A percentile compares a stretch with the other conserved stretches of the same genome.
Evolutionary conservation across 2,797 vertebrate species (phyloP).

Genomic region (Melopsittacus undulatus): DNA sequence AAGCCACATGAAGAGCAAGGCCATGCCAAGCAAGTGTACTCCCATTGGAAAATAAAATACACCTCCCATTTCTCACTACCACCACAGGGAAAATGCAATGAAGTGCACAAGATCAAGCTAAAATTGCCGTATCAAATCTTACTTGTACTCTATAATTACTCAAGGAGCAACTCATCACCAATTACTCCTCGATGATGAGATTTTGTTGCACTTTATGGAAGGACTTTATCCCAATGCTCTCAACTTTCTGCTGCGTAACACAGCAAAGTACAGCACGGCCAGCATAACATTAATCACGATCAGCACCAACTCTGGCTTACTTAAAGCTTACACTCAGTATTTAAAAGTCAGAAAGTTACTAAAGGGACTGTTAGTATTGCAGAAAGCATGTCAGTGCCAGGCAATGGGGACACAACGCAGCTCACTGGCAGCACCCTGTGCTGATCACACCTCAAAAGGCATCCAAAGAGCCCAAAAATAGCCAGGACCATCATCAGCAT

Average conservation of each 20-base stretch:
- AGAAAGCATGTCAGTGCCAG: neutral
- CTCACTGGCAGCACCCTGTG: neutral
- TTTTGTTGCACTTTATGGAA: neutral
- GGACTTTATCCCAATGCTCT: neutral
- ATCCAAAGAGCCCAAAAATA: neutral
- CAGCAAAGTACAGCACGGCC: neutral
- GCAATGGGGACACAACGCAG: neutral
- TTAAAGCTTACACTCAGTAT: neutral
- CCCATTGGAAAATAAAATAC: constrained; percentile 34
- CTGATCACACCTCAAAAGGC: neutral
- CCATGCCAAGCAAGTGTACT: neutral
- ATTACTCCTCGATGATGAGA: neutral
- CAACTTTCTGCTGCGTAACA: constrained; percentile 11
- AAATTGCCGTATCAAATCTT: constrained; percentile 32
- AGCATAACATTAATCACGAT: neutral
- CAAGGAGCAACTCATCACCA: neutral
- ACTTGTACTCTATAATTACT: constrained; percentile 36
- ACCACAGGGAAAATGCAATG: neutral
- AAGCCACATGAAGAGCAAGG: constrained; percentile 23
- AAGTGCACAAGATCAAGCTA: constrained; percentile 25
- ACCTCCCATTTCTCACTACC: neutral
- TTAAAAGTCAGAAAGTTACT: neutral
- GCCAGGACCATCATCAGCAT: neutral
- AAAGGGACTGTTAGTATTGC: neutral
- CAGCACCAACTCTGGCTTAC: neutral